Evolutionary conservation across 23 tunicate species (phyloP).

Genomic region (Corella eumyota): DNA sequence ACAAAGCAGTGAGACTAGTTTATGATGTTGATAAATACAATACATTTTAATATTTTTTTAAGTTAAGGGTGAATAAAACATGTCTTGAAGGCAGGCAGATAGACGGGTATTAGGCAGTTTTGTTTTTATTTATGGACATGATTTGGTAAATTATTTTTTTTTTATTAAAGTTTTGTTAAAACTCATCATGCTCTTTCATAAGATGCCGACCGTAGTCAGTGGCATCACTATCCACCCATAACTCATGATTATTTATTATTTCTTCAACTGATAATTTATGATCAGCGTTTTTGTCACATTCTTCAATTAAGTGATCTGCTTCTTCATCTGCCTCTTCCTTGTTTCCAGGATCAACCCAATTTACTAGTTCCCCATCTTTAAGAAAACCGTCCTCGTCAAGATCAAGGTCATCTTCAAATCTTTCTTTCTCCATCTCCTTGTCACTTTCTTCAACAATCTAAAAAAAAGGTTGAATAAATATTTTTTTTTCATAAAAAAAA

Average conservation of each 20-base stretch:
- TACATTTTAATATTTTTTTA: no score
- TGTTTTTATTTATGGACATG: no score
- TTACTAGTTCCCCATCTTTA: conserved; percentile 42
- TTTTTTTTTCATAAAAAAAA: background rate
- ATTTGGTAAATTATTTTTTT: no score
- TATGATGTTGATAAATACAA: no score
- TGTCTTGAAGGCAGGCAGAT: no score
- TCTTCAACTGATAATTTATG: conserved; percentile 40
- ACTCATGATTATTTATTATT: conserved; percentile 43
- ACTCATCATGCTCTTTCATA: conserved; percentile 66
- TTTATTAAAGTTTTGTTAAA: no score
- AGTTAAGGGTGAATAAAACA: no score
- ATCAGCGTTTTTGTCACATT: conserved; percentile 34
- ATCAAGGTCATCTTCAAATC: conserved; percentile 28
- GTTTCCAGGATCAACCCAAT: conserved; percentile 48
- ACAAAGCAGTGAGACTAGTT: no score
- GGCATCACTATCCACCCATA: conserved; percentile 95
- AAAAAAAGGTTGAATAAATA: no score
- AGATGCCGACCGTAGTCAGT: conserved; percentile 85
- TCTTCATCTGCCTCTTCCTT: conserved; percentile 43
- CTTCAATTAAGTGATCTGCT: conserved; percentile 53
- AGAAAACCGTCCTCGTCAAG: conserved; percentile 33
- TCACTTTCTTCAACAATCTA: conserved; percentile 12
- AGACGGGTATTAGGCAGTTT: no score
- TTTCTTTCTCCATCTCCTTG: conserved; percentile 11